Base-by-base conservation (phyloP, 2,113 vertebrate species). In the Paramormyrops kingsleyae region DNA sequence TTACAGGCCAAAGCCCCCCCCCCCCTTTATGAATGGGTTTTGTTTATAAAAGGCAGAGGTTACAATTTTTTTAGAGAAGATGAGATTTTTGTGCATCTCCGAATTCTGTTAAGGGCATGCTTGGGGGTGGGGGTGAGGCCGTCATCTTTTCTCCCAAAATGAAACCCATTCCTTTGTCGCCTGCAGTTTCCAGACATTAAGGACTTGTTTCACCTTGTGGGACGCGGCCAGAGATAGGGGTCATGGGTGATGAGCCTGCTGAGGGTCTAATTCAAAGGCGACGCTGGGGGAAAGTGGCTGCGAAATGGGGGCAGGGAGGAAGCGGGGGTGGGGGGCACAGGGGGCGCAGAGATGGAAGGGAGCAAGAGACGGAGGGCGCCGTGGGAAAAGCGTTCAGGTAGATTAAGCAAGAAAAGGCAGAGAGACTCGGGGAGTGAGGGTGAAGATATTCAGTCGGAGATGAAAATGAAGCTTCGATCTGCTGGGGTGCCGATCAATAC, bases 401-500 rank as follows among this genome's bases (percentile, higher is more conserved):
- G 59, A 42, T 39, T 77, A 39, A 21, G 56, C 21, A 83, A 74
- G 0, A 35, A 39, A 6, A 66, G 46, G 66, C 3, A 5, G 9
- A 17, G 24, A 86, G 85, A 31, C 17, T 31, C 9, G 17, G 39
- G 31, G 70, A 17, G 13, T 3, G 70, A 74, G 24, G 53, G 80
- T 46, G 49, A 89, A 47, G 4, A 17, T 42, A 62, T 66, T 27
- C 12, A 17, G 47, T 15, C 5, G 10, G 44, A 66, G 90, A 77
- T 85, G 66, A 89, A 62, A 89, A 89, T 83, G 27, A 89, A 87
- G 90, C 89, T 91, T 91, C 88, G 90, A 91, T 89, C 90, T 42
- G 53, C 10, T 1, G 4, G 74, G 83, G 66, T 66, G 1, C 62
- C 88, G 86, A 91, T 91, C 90, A 89, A 90, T 91, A 31, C 80